Evolutionary conservation across 2,113 vertebrate species (phyloP), one percentile per base, ranked within the genome.

Genomic region (Oncorhynchus mykiss): DNA sequence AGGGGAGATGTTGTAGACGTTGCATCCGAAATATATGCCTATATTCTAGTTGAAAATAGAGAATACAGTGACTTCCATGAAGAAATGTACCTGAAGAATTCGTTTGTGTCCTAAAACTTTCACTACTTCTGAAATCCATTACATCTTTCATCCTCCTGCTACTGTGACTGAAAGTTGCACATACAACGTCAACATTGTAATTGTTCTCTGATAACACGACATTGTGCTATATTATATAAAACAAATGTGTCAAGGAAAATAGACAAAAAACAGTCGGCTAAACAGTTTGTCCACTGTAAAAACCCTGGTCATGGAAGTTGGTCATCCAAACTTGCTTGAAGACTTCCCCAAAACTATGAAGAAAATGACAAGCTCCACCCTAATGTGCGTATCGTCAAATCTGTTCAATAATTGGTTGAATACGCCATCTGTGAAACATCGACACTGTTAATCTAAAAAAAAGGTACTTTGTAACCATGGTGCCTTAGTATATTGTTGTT

Each of bases 71-170:
- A 86, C 73, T 57, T 70, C 69, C 71, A 66, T 73, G 76, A 49
- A 24, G 4, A 66, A 72, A 64, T 77, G 72, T 70, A 48, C 74
- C 81, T 65, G 84, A 84, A 78, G 83, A 87, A 91, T 92, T 81
- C 57, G 87, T 82, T 49, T 62, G 39, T 45, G 7, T 18, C 13
- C 22, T 14, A 72, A 62, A 67, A 54, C 62, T 25, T 67, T 72
- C 31, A 20, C 48, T 65, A 68, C 7, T 57, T 54, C 49, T 1
- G 22, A 75, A 75, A 68, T 25, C 48, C 48, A 22, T 68, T 49
- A 39, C 24, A 75, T 20, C n/a, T 31, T 68, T 20, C 49, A 62
- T 62, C 14, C 16, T 57, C 25, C 13, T 12, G 25, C 25, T 66
- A 24, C 25, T 29, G n/a, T 27, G 64, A 16, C 11, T 2, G 9